Evolutionary conservation across 2,797 vertebrate species (phyloP), one percentile per base, ranked within the genome.

Genomic region (Sylvilagus floridanus): DNA sequence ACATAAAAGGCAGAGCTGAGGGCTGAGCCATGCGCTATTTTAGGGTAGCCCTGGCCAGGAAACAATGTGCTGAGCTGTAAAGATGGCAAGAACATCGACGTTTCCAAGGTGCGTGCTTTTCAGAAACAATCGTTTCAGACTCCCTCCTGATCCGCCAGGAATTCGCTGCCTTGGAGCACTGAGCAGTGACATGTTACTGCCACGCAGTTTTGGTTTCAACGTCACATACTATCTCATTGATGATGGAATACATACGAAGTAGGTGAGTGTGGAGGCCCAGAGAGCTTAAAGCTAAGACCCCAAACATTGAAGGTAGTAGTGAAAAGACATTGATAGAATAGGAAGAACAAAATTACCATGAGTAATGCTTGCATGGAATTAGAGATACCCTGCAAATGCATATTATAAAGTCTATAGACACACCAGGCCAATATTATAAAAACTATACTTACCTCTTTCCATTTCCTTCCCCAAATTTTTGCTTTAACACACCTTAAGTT

Each of bases 61-160:
- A 96, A 83, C 78, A 89, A 90, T 92, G 88, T 92, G 88, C 93
- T 97, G 93, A 96, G 96, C 92, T 96, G n/a, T 95, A 90, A 81
- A 76, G 68, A 76, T 42, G 90, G 87, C 93, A 93, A 73, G 52
- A 35, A 7, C 10, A 9, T 57, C 19, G 54, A 57, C 63, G 7
- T 78, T 63, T 94, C 73, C 72, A 88, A 81, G 50, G 11, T 14
- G 7, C 19, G 1, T 60, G 37, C 60, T 77, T 79, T 78, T 84
- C 30, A 73, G 54, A 90, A 92, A 82, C 19, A 47, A 11, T 87
- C 37, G 4, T 73, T 75, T 72, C 32, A n/a, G 14, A 22, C n/a
- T 84, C 5, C 26, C n/a, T 90, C 30, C 22, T 69, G 79, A 57
- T 82, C 69, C 47, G 69, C 4, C 35, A 28, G 60, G 32, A 72